Conservation (phyloP, 2,888 invertebrate genomes). For the Deroplatys truncata region DNA sequence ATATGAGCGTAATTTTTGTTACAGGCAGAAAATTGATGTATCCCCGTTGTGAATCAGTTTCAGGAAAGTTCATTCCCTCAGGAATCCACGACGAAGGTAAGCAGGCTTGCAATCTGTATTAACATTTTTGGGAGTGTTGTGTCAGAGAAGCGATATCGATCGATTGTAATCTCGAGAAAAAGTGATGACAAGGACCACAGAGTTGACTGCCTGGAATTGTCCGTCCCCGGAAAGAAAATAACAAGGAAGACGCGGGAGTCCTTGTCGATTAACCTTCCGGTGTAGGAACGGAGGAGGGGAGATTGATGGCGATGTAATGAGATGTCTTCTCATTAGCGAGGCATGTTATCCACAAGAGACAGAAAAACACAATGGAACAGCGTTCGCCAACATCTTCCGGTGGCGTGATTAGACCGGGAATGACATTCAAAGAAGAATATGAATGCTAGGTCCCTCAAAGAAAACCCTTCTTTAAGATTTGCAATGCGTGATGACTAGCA, state of each 20-base stretch:
- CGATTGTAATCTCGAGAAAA: not conserved
- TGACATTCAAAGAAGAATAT: not conserved
- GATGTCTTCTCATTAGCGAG: slow-evolving; percentile 21
- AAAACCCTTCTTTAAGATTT: too few relatives aligned
- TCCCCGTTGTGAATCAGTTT: too few relatives aligned
- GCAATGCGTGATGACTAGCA: too few relatives aligned
- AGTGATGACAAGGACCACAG: not conserved
- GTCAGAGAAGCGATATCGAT: not conserved
- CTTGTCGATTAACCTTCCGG: not conserved
- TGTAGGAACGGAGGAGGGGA: not conserved
- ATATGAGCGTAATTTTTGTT: too few relatives aligned
- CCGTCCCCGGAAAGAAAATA: not conserved
- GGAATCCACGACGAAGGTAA: not conserved
- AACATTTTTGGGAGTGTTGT: not conserved
- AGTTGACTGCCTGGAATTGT: not conserved
- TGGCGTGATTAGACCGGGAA: too few relatives aligned
- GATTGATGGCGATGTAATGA: slow-evolving; percentile 3
- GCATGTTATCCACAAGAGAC: not conserved
- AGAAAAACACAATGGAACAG: not conserved
- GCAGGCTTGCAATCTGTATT: not conserved
- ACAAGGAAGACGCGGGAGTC: not conserved
- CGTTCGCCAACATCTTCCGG: not conserved
- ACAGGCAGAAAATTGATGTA: too few relatives aligned
- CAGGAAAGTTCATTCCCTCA: not conserved
- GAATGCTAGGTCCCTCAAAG: not conserved